Evolutionary conservation across 2,888 invertebrate species (phyloP).

Genomic region (Eurytoma californica): DNA sequence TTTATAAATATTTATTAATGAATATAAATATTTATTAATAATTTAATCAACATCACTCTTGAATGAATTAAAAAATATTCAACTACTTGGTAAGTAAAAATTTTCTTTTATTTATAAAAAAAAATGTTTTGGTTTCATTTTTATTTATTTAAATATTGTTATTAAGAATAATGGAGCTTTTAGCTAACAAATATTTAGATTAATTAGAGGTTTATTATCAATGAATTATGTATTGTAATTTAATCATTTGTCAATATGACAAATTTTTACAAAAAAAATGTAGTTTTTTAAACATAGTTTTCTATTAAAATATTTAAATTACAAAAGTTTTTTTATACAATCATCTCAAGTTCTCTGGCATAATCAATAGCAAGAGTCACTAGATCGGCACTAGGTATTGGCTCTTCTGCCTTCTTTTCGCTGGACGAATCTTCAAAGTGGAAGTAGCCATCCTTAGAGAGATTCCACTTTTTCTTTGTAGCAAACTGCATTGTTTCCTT

Average conservation of each 20-base stretch:
- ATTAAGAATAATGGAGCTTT: neutral
- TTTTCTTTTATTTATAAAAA: too few relatives aligned
- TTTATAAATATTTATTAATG: too few relatives aligned
- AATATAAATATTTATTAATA: too few relatives aligned
- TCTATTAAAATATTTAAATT: conserved; percentile 20
- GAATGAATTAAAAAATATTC: neutral
- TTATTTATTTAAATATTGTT: neutral
- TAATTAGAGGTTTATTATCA: conserved; percentile 13
- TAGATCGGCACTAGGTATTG: conserved; percentile 91
- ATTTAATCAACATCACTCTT: too few relatives aligned
- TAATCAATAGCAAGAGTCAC: conserved; percentile 97
- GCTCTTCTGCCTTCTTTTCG: conserved; percentile 85
- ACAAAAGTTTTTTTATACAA: conserved; percentile 82
- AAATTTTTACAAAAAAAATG: conserved; percentile 43
- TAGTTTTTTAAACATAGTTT: conserved; percentile 8
- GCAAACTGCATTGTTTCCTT: conserved; percentile 89
- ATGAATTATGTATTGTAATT: conserved; percentile 10
- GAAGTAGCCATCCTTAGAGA: conserved; percentile 87
- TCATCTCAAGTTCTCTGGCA: conserved; percentile 98
- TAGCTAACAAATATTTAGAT: neutral
- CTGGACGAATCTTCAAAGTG: conserved; percentile 84
- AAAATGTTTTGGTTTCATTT: too few relatives aligned
- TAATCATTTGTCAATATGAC: conserved; percentile 50
- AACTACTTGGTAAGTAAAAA: neutral
- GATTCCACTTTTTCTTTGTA: conserved; percentile 89